Conservation (phyloP, 2,113 vertebrate species). For the Actenoides hombroni region DNA sequence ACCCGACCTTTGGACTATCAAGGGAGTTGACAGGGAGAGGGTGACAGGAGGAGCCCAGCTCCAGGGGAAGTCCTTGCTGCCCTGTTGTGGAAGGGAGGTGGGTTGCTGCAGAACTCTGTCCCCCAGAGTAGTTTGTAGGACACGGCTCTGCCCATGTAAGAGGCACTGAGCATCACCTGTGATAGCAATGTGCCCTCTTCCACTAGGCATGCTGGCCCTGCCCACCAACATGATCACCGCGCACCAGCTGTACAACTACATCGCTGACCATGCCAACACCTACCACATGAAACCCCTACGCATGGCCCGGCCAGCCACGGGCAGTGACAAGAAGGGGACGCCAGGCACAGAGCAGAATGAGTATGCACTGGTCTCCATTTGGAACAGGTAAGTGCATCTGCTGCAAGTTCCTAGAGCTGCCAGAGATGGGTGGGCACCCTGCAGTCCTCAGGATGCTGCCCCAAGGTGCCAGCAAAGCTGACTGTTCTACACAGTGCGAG, state of each 20-base stretch:
- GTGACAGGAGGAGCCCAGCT: background rate
- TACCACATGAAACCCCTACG: conserved; percentile 96
- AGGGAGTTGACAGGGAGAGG: background rate
- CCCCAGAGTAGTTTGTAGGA: background rate
- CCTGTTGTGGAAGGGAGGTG: background rate
- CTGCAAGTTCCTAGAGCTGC: background rate
- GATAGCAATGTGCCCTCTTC: background rate
- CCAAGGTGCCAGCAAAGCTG: background rate
- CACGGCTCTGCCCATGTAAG: background rate
- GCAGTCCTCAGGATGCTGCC: background rate
- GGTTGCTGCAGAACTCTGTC: background rate
- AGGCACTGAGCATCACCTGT: background rate
- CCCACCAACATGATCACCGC: conserved; percentile 94
- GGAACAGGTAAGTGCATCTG: conserved; percentile 85
- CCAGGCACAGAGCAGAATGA: conserved; percentile 86
- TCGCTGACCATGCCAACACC: conserved; percentile 92
- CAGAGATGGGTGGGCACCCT: background rate
- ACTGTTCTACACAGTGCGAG: background rate
- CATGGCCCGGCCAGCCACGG: conserved; percentile 82
- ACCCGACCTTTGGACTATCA: background rate
- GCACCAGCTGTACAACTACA: conserved; percentile 97
- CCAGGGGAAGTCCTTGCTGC: background rate
- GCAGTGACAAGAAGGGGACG: conserved; percentile 80
- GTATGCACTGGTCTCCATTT: conserved; percentile 92
- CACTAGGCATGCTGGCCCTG: conserved; percentile 84